phyloP scores from a whole-genome alignment of 2,113 vertebrate species.

The Aythya baeri region DNA sequence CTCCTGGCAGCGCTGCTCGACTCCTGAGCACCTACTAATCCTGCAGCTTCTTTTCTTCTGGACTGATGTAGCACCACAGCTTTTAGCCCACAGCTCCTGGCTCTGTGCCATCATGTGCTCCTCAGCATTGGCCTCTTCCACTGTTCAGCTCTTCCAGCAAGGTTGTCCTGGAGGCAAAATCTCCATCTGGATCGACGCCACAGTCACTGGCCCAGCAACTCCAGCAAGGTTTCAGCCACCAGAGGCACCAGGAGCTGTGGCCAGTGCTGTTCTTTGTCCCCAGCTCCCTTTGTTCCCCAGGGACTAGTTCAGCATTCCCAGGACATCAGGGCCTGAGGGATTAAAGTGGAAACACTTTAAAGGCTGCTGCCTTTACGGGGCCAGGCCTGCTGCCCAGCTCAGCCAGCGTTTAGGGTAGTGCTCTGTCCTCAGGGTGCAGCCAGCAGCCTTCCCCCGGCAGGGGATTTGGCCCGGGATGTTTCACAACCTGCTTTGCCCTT shows the following conservation, averaged over 20 bases:
- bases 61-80: neutral
- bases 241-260: neutral
- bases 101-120: accelerated
- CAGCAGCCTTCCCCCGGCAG: neutral
- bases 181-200: accelerated
- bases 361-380: neutral
- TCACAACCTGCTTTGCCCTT: neutral
- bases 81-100: neutral
- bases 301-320: neutral
- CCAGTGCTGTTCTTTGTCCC: neutral
- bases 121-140: no score
- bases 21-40: neutral
- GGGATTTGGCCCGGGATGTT: neutral
- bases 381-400: neutral
- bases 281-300: neutral
- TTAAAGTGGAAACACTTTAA: neutral
- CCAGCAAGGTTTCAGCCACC: neutral
- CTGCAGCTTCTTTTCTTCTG: neutral
- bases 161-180: neutral
- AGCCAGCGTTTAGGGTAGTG: neutral
- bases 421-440: neutral
- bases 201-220: neutral
- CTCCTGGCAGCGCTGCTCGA: neutral
- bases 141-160: neutral
- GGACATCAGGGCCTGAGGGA: neutral